phyloP scores from a whole-genome alignment of 2,113 vertebrate genomes.

The Nannobrachium achirus region DNA sequence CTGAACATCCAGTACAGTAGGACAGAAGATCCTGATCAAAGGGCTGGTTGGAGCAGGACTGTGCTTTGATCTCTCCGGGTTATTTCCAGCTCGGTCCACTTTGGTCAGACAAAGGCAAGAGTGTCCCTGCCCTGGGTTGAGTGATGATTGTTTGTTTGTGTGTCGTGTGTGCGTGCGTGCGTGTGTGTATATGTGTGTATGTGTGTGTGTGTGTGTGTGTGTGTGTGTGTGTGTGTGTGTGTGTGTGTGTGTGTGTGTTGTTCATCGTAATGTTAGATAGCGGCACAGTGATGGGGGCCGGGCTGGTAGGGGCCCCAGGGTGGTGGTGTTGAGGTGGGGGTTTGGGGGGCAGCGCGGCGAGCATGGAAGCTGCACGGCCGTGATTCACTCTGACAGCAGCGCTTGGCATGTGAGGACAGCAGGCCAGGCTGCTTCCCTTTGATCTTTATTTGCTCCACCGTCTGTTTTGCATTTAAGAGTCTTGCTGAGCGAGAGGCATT shows the following conservation, averaged over 20 bases:
- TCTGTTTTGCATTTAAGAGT: constrained; percentile 84
- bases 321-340: constrained; percentile 44
- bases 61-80: constrained; percentile 12
- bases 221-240: neutral
- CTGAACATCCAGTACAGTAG: neutral
- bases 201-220: neutral
- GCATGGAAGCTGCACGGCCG: constrained; percentile 56
- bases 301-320: constrained; percentile 10
- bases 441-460: constrained; percentile 80
- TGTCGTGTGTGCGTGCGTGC: neutral
- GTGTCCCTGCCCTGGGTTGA: neutral
- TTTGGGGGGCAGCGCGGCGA: constrained; percentile 16
- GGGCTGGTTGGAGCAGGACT: too few relatives aligned
- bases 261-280: constrained; percentile 19
- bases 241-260: constrained; percentile 8
- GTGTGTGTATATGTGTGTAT: neutral
- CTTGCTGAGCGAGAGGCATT: constrained; percentile 76
- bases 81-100: constrained; percentile 21
- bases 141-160: neutral
- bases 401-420: constrained; percentile 79
- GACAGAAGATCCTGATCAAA: neutral
- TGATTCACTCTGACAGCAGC: constrained; percentile 81
- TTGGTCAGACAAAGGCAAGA: constrained; percentile 31
- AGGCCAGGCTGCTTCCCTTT: constrained; percentile 75
- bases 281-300: constrained; percentile 18